phyloP scores from a whole-genome alignment of 2,888 invertebrate species.

The Bunonema sp. region DNA sequence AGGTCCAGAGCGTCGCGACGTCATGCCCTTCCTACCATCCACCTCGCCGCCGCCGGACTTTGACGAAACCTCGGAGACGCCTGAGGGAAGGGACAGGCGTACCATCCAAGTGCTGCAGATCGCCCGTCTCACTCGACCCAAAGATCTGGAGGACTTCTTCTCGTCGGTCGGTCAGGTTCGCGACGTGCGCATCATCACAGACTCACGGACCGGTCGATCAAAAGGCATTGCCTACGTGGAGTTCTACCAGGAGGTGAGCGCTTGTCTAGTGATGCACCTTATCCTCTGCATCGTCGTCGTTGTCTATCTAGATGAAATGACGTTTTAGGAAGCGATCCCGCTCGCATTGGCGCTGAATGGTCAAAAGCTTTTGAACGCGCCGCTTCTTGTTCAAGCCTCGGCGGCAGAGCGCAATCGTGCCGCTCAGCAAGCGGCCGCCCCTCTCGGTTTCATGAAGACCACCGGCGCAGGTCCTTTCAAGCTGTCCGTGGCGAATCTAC shows the following conservation, averaged over 20 bases:
- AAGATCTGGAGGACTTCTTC: slow-evolving; percentile 69
- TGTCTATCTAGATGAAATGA: background rate
- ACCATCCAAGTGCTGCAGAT: slow-evolving; percentile 53
- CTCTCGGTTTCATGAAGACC: too few species aligned
- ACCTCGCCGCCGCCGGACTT: slow-evolving; percentile 31
- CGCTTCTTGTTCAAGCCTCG: slow-evolving; percentile 92
- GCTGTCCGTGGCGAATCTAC: slow-evolving; percentile 86
- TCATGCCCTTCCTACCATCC: slow-evolving; percentile 43
- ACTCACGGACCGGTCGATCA: slow-evolving; percentile 90
- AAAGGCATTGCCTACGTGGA: slow-evolving; percentile 94
- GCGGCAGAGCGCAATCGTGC: slow-evolving; percentile 63
- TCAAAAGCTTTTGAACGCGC: slow-evolving; percentile 66
- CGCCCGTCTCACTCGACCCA: slow-evolving; percentile 31
- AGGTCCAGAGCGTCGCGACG: slow-evolving; percentile 47
- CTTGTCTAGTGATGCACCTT: slow-evolving; percentile 62
- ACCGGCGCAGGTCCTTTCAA: slow-evolving; percentile 48
- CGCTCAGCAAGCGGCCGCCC: too few species aligned
- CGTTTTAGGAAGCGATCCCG: too few species aligned
- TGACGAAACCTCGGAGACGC: slow-evolving; percentile 54
- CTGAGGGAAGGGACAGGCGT: slow-evolving; percentile 92
- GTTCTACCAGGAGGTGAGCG: slow-evolving; percentile 91
- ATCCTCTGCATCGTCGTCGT: background rate
- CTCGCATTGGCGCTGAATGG: slow-evolving; percentile 68
- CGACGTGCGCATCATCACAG: slow-evolving; percentile 92
- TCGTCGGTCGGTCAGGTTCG: slow-evolving; percentile 86